phyloP scores from a whole-genome alignment of 2,797 vertebrate species.

The Gephyroberyx darwinii region DNA sequence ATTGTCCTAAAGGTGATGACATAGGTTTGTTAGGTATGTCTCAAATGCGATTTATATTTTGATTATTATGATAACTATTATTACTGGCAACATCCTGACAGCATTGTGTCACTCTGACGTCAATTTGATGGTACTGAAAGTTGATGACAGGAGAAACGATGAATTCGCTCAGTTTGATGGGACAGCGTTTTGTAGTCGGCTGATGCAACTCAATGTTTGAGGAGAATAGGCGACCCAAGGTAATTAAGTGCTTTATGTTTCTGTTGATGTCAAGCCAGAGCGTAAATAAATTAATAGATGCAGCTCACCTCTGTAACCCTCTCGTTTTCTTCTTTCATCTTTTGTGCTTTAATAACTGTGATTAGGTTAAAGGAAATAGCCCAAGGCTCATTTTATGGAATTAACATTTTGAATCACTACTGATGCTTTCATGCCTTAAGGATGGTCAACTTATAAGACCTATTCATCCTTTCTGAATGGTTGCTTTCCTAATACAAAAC shows the following conservation, averaged over 20 bases:
- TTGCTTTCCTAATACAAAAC: neutral
- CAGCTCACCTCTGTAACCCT: no score
- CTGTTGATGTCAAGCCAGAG: no score
- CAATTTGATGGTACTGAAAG: conserved; percentile 6
- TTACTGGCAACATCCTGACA: no score
- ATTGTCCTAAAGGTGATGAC: neutral
- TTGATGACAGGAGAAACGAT: conserved; percentile 21
- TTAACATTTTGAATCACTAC: neutral
- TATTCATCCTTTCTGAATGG: neutral
- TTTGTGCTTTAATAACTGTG: no score
- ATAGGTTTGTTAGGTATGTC: neutral
- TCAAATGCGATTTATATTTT: no score
- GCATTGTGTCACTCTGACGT: no score
- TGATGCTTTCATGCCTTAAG: neutral
- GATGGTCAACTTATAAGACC: neutral
- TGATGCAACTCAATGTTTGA: conserved; percentile 9
- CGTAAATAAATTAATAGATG: no score
- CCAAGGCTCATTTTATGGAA: no score
- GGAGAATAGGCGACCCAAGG: neutral
- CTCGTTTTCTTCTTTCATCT: no score
- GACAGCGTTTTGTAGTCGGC: conserved; percentile 8
- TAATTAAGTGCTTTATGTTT: neutral
- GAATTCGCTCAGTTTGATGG: conserved; percentile 20
- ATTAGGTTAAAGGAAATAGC: no score
- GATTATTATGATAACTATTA: no score